Evolutionary conservation across 2,797 vertebrate species (phyloP).

Genomic region (Melanogrammus aeglefinus): DNA sequence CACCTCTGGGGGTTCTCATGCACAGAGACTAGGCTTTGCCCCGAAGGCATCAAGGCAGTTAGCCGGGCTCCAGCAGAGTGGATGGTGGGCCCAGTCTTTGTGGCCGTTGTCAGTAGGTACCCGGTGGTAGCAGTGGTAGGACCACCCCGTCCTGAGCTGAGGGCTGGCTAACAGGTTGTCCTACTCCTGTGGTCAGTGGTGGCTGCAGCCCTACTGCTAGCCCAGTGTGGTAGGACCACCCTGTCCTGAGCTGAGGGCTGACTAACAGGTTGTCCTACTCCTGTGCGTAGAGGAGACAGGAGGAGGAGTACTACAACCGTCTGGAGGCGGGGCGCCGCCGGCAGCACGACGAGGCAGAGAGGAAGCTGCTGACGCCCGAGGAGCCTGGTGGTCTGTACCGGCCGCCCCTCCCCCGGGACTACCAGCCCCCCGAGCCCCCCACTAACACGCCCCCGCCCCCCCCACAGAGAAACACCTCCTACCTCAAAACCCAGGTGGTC

Average conservation of each 20-base stretch:
- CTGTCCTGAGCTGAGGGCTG: conserved; percentile 22
- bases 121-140: no score
- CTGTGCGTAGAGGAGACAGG: conserved; percentile 91
- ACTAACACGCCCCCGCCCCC: conserved; percentile 88
- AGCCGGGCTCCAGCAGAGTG: background rate
- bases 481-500: conserved; percentile 93
- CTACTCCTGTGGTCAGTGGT: conserved; percentile 56
- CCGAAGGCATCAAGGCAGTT: background rate
- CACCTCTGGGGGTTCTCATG: background rate
- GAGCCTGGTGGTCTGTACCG: conserved; percentile 92
- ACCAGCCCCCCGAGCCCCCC: conserved; percentile 79
- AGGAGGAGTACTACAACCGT: conserved; percentile 95
- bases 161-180: conserved; percentile 75
- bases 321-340: conserved; percentile 95
- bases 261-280: conserved; percentile 75
- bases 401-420: conserved; percentile 93
- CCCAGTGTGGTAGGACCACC: conserved; percentile 18
- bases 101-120: no score
- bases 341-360: conserved; percentile 93
- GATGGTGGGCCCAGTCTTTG: background rate
- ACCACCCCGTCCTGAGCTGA: conserved; percentile 12
- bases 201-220: background rate
- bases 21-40: background rate
- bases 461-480: conserved; percentile 96
- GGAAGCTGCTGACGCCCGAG: conserved; percentile 90